Percentiles rank a stretch among this genome's conserved stretches.
Evolutionary conservation across 2,888 invertebrate species (phyloP).

Genomic region (Galerucella calmariensis): DNA sequence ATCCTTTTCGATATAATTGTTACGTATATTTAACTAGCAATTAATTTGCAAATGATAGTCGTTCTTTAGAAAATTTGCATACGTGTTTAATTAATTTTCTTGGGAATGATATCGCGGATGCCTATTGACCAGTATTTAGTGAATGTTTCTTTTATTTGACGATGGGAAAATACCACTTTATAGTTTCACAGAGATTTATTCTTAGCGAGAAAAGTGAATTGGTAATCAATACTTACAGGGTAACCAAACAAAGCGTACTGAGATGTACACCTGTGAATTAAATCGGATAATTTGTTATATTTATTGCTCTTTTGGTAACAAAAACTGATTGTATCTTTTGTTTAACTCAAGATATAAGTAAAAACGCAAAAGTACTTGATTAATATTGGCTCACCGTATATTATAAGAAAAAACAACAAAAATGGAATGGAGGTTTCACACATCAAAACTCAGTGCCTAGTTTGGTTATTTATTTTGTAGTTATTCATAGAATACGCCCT

Average conservation of each 20-base stretch:
- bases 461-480: too few species aligned
- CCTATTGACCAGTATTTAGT: background rate
- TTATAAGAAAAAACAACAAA: too few species aligned
- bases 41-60: conserved; percentile 5
- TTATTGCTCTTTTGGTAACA: too few species aligned
- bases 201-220: background rate
- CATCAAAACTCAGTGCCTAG: too few species aligned
- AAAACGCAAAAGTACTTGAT: too few species aligned
- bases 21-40: background rate
- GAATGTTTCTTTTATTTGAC: conserved; percentile 19
- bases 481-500: too few species aligned
- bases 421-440: too few species aligned
- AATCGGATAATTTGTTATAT: too few species aligned
- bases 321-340: too few species aligned
- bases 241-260: background rate
- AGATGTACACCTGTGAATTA: too few species aligned
- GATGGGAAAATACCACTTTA: conserved; percentile 31
- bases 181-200: conserved; percentile 27
- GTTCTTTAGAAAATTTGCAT: background rate
- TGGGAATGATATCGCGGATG: background rate
- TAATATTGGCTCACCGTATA: too few species aligned
- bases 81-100: conserved; percentile 10
- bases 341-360: too few species aligned
- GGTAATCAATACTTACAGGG: background rate
- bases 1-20: background rate